These are phyloP conservation scores for Embiotoca jacksoni DNA, from an alignment of 2,113 vertebrate genomes.

Conservation along the genomic window DNA sequence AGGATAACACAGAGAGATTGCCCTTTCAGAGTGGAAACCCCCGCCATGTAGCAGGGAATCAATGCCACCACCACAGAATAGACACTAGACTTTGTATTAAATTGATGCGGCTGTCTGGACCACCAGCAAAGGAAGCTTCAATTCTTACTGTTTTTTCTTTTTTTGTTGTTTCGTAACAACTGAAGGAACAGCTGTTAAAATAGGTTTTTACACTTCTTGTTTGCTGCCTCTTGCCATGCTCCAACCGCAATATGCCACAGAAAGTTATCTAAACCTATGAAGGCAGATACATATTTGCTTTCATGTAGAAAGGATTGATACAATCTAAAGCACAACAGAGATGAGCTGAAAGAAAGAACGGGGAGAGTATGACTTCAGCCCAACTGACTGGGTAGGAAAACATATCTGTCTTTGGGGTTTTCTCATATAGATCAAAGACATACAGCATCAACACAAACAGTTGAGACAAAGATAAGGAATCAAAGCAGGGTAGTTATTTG, in stretches of 20 bases:
- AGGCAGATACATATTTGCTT: constrained; percentile 32
- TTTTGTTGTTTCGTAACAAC: constrained; percentile 8
- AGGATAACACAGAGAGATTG: constrained; percentile 77
- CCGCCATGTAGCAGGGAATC: constrained; percentile 77
- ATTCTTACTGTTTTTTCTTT: not conserved
- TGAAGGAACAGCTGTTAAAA: constrained; percentile 39
- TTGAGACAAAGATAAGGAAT: constrained; percentile 28
- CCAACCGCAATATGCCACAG: constrained; percentile 43
- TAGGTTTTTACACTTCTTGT: constrained; percentile 4
- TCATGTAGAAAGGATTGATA: constrained; percentile 37
- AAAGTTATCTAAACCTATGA: constrained; percentile 49
- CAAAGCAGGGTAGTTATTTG: constrained; percentile 41
- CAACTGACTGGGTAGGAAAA: constrained; percentile 20
- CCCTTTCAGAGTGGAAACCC: constrained; percentile 82
- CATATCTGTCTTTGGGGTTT: constrained; percentile 23
- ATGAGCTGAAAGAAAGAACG: not conserved
- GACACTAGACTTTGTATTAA: constrained; percentile 56
- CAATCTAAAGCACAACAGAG: constrained; percentile 31
- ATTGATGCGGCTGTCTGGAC: constrained; percentile 50
- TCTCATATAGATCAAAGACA: constrained; percentile 31
- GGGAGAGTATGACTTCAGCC: not conserved
- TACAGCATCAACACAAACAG: not conserved
- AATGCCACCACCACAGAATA: constrained; percentile 68
- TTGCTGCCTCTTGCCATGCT: constrained; percentile 27
- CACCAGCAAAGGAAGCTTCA: constrained; percentile 17